Base-by-base conservation (phyloP, 2,113 vertebrate species). In the Herpetotheres cachinnans region DNA sequence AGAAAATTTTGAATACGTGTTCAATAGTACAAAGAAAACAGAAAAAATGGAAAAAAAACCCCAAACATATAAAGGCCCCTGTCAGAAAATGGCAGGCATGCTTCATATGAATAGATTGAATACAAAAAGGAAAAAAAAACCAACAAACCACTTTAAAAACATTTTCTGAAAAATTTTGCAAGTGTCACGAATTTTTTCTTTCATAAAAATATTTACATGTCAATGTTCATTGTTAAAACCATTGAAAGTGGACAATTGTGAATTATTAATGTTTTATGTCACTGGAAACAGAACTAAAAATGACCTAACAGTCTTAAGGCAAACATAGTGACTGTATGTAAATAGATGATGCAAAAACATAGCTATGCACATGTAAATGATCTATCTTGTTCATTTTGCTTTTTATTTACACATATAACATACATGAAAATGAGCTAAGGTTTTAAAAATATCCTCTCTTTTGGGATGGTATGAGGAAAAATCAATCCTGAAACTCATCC, bases 1-100 rank as follows among this genome's bases (percentile, higher is more conserved):
- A 58, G 30, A 82, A 84, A 40, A 49, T 18, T 26, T 42, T 78
- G 6, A 49, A 36, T 25, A 66, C 13, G 18, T 34, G 12, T 62
- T 71, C 59, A 62, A 7, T 14, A 70, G 11, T 26, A 55, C 27
- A 80, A 95, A 66, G 22, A 78, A 14, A 74, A 89, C 5, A 40
- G 1, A 34, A 76, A 82, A 71, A 50, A 19, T 1, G 5, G 7
- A 8, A 9, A 50, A 66, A 88, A 42, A 34, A 0, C 0, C 1
- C 6, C 5, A 27, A 81, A 80, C 12, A 7, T 2, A 49, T 14
- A 9, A 80, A 69, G 7, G 4, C 2, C 2, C 11, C 4, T 55
- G 40, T 83, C 46, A 61, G 69, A 82, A 91, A 82, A 36, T 32
- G 3, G 2, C 32, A 69, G 9, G 14, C 3, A n/a, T 27, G 3